Base-by-base conservation (phyloP, 2,888 invertebrate species). In the Zonitis immaculata region DNA sequence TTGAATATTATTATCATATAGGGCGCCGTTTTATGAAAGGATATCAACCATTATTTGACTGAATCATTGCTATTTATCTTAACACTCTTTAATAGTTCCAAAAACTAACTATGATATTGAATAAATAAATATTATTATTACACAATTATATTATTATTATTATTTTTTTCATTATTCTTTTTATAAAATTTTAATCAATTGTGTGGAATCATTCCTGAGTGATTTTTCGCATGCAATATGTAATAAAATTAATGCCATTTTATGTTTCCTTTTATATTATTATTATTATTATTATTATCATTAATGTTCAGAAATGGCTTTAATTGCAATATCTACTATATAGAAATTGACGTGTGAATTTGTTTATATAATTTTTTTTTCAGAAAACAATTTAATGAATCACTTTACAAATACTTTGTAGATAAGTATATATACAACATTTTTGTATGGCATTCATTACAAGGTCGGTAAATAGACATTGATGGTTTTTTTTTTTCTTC, bases 1-100 rank as follows among this genome's bases (percentile, higher is more conserved):
- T 61, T 50, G 55, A 49, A 46, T 51, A 54, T 61, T 50, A 42
- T 18, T n/a, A n/a, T n/a, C n/a, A n/a, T 53, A 58, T 48, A 44
- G 52, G 54, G 55, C 56, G 57, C 55, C 56, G 44, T 50, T 51
- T 52, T 54, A 52, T 22, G 22, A 51, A 55, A 61, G 63, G 63
- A 63, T 63, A 63, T 61, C 57, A 52, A 55, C 54, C 52, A 62
- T n/a, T n/a, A n/a, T n/a, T 62, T 62, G 11, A 44, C 26, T 44
- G 28, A 44, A 44, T 26, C 44, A 28, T 28, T 27, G 14, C 44
- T 27, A 28, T 26, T 44, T 44, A 28, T 44, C 44, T 25, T 22
- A 26, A 44, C 44, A 44, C 12, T 22, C n/a, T 26, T 42, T 12
- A 20, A 48, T 27, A 48, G 25, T 42, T 22, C 14, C 14, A 43